Conservation (phyloP, 2,113 vertebrate species). For the Zosterops lateralis region DNA sequence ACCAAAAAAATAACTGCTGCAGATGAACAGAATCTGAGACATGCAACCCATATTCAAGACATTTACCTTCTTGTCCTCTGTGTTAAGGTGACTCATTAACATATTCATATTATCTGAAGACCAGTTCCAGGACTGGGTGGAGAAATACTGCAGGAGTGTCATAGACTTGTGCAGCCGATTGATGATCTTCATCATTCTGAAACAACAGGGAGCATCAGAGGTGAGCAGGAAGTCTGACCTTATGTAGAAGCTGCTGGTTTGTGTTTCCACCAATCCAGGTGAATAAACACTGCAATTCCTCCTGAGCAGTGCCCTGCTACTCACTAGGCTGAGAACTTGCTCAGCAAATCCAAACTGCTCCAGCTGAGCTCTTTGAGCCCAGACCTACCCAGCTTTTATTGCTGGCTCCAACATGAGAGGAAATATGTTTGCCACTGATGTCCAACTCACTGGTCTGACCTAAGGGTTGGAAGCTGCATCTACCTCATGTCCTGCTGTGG, state of each 20-base stretch:
- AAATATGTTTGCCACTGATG: not conserved
- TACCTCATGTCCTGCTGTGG: fast-evolving
- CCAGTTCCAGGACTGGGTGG: constrained; percentile 91
- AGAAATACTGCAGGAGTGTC: constrained; percentile 89
- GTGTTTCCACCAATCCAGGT: not conserved
- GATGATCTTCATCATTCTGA: constrained; percentile 91
- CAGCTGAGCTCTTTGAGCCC: not conserved
- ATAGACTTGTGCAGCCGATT: constrained; percentile 86
- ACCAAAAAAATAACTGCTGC: not conserved
- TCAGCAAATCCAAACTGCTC: not conserved
- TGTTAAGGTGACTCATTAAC: constrained; percentile 86
- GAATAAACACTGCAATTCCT: not conserved
- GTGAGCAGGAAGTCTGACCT: not conserved
- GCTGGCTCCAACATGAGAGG: not conserved
- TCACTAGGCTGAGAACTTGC: not conserved
- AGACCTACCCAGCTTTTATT: not conserved
- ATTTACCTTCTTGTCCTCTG: constrained; percentile 88
- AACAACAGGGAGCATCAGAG: not conserved
- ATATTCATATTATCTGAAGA: constrained; percentile 89
- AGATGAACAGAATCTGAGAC: not conserved
- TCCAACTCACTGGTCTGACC: not conserved
- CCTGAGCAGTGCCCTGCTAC: not conserved
- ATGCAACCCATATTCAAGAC: not conserved
- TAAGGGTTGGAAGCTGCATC: not conserved
- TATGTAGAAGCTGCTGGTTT: not conserved